Evolutionary conservation across 2,888 invertebrate species (phyloP).

Genomic region (Galerucella nymphaeae): DNA sequence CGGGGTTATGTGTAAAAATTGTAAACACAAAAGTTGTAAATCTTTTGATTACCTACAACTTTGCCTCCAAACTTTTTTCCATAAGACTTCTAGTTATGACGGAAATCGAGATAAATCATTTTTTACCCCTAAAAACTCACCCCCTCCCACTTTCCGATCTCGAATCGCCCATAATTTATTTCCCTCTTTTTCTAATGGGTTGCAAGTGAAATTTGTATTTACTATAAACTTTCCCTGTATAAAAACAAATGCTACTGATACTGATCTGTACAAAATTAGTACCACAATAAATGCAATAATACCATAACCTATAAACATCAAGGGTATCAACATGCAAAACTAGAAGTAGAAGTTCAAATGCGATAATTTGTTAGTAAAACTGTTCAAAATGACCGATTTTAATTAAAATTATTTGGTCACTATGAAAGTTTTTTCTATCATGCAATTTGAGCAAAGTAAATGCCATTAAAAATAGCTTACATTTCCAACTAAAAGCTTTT

Average conservation of each 20-base stretch:
- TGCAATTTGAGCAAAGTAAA: constrained; percentile 27
- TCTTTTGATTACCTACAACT: no score
- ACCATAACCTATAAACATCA: constrained; percentile 37
- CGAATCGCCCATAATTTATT: no score
- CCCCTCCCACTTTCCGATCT: no score
- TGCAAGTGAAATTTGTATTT: no score
- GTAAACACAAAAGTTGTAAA: no score
- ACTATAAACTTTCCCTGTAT: not conserved
- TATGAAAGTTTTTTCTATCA: constrained; percentile 1
- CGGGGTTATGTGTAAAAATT: no score
- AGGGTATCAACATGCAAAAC: constrained; percentile 23
- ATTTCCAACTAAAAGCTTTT: constrained; percentile 49
- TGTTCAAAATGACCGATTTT: not conserved
- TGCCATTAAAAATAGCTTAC: constrained; percentile 32
- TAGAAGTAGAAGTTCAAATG: constrained; percentile 3
- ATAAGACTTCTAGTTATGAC: no score
- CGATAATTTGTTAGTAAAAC: constrained; percentile 1
- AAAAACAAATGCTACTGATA: not conserved
- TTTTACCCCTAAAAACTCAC: no score
- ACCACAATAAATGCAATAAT: constrained; percentile 28
- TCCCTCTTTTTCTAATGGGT: no score
- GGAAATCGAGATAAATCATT: no score
- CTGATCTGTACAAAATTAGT: constrained; percentile 32
- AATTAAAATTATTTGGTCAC: not conserved
- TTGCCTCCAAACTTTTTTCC: no score